Evolutionary conservation across 37 sponge, comb jelly and placozoan genomes (phyloP), one percentile per base, ranked within the genome.

Genomic region (Ephydatia muelleri): DNA sequence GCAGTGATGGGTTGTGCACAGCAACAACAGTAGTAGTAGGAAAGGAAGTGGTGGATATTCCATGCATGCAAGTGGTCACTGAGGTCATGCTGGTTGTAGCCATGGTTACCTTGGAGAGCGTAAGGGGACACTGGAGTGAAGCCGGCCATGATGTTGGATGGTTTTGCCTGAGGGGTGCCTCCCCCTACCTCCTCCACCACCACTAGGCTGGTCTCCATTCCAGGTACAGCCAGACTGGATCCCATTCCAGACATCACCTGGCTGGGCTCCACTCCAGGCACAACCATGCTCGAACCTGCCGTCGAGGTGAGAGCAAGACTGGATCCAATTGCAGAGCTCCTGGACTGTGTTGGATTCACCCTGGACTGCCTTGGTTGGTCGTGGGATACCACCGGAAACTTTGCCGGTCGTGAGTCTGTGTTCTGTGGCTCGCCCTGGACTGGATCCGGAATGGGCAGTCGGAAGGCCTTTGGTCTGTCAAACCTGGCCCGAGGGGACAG

Each of bases 401-500:
- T 47, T 2, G 1, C 70, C 3, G 70, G 29, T 43, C 43, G 3
- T 43, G 26, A 4, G 29, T 4, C 29, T 5, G 11, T 68, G 28
- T 68, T 28, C 11, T 68, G 26, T 3, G 11, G 5, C 29, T 68
- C 70, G 29, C 70, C 70, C 8, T 68, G 70, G 11, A 22, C 66
- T 65, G 70, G 3, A 9, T 26, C 29, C 8, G 70, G 9, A 68
- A 11, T 33, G 12, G 90, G 85, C 23, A 89, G 85, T n/a, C 93
- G 84, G 89, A 97, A 92, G 0, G 91, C 93, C 66, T 94, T 94
- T 16, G 97, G 97, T 34, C 91, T 71, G 75, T 97, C 97, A 69
- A 84, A 94, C 49, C 78, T 68, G 8, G 97, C 93, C 27, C 91
- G 75, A 16, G 88, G 82, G 19, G 89, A 81, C n/a, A 97, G 80